Percentiles rank a stretch among this genome's conserved stretches.
Evolutionary conservation across 2,888 invertebrate genomes (phyloP).

Genomic region (Sphaeridia pumilis): DNA sequence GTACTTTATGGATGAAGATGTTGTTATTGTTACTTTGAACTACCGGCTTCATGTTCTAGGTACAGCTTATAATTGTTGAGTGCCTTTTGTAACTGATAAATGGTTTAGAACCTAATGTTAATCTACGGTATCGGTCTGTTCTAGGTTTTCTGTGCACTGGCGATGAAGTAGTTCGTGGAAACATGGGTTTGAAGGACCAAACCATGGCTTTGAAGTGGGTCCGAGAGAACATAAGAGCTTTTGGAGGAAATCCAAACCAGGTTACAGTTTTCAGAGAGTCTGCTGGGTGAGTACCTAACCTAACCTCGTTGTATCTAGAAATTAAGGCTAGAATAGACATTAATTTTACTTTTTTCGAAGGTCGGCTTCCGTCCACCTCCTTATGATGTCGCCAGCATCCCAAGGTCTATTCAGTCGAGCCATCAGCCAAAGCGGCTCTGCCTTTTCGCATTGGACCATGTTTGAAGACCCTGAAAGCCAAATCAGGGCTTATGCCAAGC

Average conservation of each 20-base stretch:
- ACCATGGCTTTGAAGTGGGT: slow-evolving; percentile 8
- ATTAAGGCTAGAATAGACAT: background rate
- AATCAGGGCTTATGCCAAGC: background rate
- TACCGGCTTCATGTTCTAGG: no score
- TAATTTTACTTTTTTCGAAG: background rate
- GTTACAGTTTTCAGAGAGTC: slow-evolving; percentile 3
- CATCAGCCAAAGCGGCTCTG: slow-evolving; percentile 6
- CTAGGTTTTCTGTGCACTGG: slow-evolving; percentile 25
- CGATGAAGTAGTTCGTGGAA: slow-evolving; percentile 2
- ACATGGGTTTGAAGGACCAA: slow-evolving; percentile 7
- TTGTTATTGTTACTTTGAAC: no score
- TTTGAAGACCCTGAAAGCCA: slow-evolving; percentile 3
- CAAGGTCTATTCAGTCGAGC: slow-evolving; percentile 3
- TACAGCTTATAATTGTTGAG: no score
- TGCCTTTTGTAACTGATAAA: no score
- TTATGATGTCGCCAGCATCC: slow-evolving; percentile 11
- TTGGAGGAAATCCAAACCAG: slow-evolving; percentile 5
- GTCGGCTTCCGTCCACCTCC: slow-evolving; percentile 6
- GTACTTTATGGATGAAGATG: no score
- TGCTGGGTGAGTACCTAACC: background rate
- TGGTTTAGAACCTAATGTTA: no score
- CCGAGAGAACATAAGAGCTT: slow-evolving; percentile 1
- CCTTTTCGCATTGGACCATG: slow-evolving; percentile 2
- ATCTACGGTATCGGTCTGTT: no score
- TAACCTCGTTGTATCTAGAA: background rate